These are phyloP conservation scores for Phasia obesa DNA, from an alignment of 2,888 invertebrate genomes.

Conservation along the genomic window DNA sequence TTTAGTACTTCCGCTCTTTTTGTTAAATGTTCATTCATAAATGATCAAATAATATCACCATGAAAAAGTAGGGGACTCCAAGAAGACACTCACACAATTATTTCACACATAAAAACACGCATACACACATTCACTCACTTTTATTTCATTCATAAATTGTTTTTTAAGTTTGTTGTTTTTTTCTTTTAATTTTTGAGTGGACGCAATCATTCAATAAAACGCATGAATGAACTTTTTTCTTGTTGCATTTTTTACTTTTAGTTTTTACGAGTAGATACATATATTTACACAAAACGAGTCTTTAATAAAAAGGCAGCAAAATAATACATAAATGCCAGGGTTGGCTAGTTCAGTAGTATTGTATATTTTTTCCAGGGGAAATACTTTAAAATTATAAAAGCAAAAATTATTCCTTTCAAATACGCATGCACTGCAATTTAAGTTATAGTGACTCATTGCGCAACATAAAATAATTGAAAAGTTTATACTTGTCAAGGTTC, in stretches of 20 bases:
- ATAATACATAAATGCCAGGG: neutral
- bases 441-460: too few relatives aligned
- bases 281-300: constrained; percentile 32
- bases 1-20: constrained; percentile 25
- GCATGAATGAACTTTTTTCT: constrained; percentile 61
- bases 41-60: neutral
- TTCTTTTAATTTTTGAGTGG: constrained; percentile 54
- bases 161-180: constrained; percentile 10
- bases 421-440: too few relatives aligned
- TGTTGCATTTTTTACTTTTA: constrained; percentile 3
- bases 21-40: neutral
- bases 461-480: too few relatives aligned
- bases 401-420: too few relatives aligned
- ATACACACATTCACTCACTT: neutral
- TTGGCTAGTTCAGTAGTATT: neutral
- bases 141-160: constrained; percentile 51
- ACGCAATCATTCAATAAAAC: constrained; percentile 68
- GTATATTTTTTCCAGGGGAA: neutral
- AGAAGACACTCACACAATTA: neutral
- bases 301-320: neutral
- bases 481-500: too few relatives aligned
- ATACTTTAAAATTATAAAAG: too few relatives aligned
- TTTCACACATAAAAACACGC: neutral
- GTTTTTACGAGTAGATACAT: too few relatives aligned
- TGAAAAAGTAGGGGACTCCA: constrained; percentile 28